Base-by-base conservation (phyloP, 2,797 vertebrate genomes). In the Gymnoscopelus microlampas region DNA sequence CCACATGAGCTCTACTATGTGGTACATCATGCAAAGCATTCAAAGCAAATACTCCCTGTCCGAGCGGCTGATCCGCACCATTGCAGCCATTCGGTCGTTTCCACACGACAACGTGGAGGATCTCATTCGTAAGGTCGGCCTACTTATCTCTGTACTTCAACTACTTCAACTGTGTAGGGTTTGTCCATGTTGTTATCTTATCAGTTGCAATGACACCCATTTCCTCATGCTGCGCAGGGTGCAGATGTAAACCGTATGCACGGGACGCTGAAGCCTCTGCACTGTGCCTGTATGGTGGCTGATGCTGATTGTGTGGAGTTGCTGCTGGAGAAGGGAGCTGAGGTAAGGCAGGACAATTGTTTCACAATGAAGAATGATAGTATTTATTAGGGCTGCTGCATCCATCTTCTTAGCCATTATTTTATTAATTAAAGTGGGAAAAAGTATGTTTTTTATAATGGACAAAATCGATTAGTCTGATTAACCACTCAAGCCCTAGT, bases 21-120 rank as follows among this genome's bases (percentile, higher is more conserved):
- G 97, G 97, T 98, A 98, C 94, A 96, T 96, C 88, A 99, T 99
- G 97, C 96, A 98, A 93, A 96, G 95, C 92, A 96, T 97, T 93
- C 96, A 98, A 84, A 98, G 96, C 93, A 98, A 98, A 89, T 97
- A 97, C 84, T 98, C 97, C 10, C 92, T 99, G 87, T 98, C 97
- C 0, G 97, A 99, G 91, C 93, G 97, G 66, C 94, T 99, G 56
- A 98, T 99, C 87, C 95, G 97, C 66, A 97, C 97, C 55, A 98
- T 99, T 13, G 96, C 97, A 66, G 96, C 96, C 88, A 97, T 97
- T 76, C 96, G 97, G 55, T 98, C 97, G 23, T 97, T 98, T 81
- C 97, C 97, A 0, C 96, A 97, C 12, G 97, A 98, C 88, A 98
- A 96, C 48, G 97, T 99, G 59, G 97, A 98, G 88, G 97, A 98